A percentile compares a stretch with the other conserved stretches of the same genome.
Evolutionary conservation across 2,797 vertebrate genomes (phyloP).

Genomic region (Neopelma chrysocephalum): DNA sequence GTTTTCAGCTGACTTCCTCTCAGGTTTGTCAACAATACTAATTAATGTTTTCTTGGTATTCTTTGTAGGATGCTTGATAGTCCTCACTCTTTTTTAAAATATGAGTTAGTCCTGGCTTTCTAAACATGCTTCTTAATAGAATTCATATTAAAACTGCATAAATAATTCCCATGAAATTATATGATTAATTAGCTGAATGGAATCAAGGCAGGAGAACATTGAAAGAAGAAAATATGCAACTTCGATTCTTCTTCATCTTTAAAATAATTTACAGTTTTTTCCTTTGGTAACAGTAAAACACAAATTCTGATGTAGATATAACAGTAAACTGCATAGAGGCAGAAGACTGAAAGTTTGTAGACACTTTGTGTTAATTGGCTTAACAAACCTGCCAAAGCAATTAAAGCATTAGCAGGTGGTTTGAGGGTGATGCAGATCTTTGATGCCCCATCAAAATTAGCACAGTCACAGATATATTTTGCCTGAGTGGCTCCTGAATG

Average conservation of each 20-base stretch:
- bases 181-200: background rate
- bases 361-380: conserved; percentile 64
- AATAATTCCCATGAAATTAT: background rate
- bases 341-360: conserved; percentile 53
- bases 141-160: background rate
- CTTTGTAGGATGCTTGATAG: background rate
- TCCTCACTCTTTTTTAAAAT: background rate
- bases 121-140: background rate
- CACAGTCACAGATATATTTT: conserved; percentile 41
- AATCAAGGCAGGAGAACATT: background rate
- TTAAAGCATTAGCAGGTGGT: conserved; percentile 61
- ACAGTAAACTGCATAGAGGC: background rate
- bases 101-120: background rate
- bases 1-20: background rate
- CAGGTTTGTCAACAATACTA: background rate
- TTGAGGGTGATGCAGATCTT: conserved; percentile 49
- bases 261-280: conserved; percentile 37
- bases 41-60: background rate
- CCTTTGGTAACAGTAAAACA: conserved; percentile 53
- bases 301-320: conserved; percentile 25
- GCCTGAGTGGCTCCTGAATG: conserved; percentile 23
- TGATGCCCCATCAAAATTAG: conserved; percentile 57
- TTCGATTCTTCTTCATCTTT: background rate
- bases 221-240: background rate
- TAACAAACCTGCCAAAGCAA: conserved; percentile 57